Evolutionary conservation across 1,140 invertebrate genomes (phyloP).

Genomic region (Zaprionus nigranus): DNA sequence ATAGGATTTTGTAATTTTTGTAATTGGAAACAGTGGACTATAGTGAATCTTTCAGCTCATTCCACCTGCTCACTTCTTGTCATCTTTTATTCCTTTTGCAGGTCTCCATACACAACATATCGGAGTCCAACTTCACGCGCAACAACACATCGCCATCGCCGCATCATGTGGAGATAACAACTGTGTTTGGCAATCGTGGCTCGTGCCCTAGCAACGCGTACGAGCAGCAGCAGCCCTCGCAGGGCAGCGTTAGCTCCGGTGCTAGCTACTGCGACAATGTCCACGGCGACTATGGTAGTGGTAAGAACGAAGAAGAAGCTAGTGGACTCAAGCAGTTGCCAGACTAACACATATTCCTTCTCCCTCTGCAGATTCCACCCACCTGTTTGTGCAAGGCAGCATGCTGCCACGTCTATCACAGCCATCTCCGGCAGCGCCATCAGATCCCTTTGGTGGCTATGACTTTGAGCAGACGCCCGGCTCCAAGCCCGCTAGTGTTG

Average conservation of each 20-base stretch:
- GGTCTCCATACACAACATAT: slow-evolving; percentile 87
- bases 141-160: slow-evolving; percentile 83
- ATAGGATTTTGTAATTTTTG: too few species aligned
- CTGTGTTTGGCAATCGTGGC: slow-evolving; percentile 72
- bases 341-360: neutral
- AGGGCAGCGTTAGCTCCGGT: slow-evolving; percentile 47
- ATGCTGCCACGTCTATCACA: slow-evolving; percentile 66
- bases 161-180: slow-evolving; percentile 84
- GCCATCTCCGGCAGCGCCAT: slow-evolving; percentile 45
- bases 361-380: slow-evolving; percentile 46
- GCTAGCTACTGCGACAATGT: slow-evolving; percentile 67
- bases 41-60: neutral
- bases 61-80: neutral
- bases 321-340: neutral
- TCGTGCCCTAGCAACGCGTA: slow-evolving; percentile 55
- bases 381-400: slow-evolving; percentile 70
- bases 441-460: slow-evolving; percentile 71
- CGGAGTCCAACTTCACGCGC: slow-evolving; percentile 85
- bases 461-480: slow-evolving; percentile 61
- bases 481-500: slow-evolving; percentile 65
- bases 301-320: slow-evolving; percentile 40
- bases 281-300: slow-evolving; percentile 67
- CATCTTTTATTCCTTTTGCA: slow-evolving; percentile 24
- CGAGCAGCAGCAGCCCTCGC: slow-evolving; percentile 49
- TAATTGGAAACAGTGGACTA: too few species aligned